phyloP scores from a whole-genome alignment of 2,113 vertebrate species.

The Diglossa brunneiventris region DNA sequence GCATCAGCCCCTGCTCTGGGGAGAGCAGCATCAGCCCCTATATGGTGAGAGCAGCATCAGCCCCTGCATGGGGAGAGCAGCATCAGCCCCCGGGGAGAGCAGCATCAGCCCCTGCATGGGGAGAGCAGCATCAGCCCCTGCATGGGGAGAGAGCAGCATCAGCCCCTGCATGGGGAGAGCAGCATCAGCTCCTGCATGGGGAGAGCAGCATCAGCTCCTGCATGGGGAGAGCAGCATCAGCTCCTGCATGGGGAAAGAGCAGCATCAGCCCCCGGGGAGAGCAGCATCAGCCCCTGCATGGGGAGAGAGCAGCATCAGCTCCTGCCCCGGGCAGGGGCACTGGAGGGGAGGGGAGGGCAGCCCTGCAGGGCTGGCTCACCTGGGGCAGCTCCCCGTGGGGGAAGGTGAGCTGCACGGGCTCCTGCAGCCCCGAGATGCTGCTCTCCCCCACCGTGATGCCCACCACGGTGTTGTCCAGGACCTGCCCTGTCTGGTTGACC shows the following conservation, averaged over 20 bases:
- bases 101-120: background rate
- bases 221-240: background rate
- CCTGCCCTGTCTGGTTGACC: background rate
- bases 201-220: no score
- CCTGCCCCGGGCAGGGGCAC: fast-evolving
- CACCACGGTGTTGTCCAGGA: slow-evolving; percentile 70
- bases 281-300: background rate
- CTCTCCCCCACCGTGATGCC: slow-evolving; percentile 69
- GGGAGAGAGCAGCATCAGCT: background rate
- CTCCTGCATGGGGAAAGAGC: no score
- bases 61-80: no score
- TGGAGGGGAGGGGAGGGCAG: background rate
- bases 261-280: background rate
- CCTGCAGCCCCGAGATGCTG: slow-evolving; percentile 55
- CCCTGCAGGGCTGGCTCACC: slow-evolving; percentile 34
- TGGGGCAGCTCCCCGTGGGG: background rate
- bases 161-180: background rate
- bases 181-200: background rate
- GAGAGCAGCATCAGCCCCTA: background rate
- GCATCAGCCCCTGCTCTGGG: background rate
- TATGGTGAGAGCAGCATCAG: background rate
- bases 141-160: background rate
- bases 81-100: background rate
- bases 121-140: slow-evolving; percentile 18
- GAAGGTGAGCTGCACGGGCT: slow-evolving; percentile 77